Percentiles rank a stretch among this genome's conserved stretches.
Conservation (phyloP, 2,113 vertebrate species). For the Delphinus delphis region DNA sequence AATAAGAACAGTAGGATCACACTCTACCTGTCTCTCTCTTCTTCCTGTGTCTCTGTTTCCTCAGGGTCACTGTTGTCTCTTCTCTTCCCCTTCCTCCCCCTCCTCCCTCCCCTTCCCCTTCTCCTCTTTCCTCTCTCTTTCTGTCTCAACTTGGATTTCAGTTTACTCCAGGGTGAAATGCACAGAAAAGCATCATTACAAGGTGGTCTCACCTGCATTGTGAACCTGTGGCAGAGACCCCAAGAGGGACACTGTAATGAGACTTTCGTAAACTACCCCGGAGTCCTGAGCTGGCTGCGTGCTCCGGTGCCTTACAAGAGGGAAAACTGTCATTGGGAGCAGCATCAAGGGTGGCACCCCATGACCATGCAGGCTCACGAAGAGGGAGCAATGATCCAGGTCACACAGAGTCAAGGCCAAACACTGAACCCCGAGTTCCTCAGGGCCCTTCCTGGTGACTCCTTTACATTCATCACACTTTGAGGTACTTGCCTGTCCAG, state of each 20-base stretch:
- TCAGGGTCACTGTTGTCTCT: not conserved
- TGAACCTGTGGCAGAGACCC: not conserved
- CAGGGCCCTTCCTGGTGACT: not conserved
- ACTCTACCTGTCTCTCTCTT: not conserved
- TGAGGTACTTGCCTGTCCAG: not conserved
- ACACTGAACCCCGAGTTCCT: not conserved
- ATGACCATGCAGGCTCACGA: not conserved
- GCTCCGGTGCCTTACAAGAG: not conserved
- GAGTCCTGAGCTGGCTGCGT: not conserved
- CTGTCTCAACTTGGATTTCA: not conserved
- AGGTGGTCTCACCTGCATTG: not conserved
- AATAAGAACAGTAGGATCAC: not conserved
- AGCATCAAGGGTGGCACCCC: not conserved
- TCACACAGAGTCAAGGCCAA: not conserved
- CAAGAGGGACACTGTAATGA: not conserved
- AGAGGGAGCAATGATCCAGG: not conserved
- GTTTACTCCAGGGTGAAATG: not conserved
- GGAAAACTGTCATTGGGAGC: not conserved
- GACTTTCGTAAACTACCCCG: not conserved
- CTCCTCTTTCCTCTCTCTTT: not conserved
- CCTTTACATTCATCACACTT: not conserved
- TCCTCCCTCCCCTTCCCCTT: not conserved
- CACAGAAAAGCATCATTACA: not conserved
- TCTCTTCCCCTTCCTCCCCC: too few relatives aligned
- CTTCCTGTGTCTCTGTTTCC: not conserved